A percentile compares a stretch with the other conserved stretches of the same genome.
Evolutionary conservation across 2,797 vertebrate species (phyloP).

Genomic region (Alauda arvensis): DNA sequence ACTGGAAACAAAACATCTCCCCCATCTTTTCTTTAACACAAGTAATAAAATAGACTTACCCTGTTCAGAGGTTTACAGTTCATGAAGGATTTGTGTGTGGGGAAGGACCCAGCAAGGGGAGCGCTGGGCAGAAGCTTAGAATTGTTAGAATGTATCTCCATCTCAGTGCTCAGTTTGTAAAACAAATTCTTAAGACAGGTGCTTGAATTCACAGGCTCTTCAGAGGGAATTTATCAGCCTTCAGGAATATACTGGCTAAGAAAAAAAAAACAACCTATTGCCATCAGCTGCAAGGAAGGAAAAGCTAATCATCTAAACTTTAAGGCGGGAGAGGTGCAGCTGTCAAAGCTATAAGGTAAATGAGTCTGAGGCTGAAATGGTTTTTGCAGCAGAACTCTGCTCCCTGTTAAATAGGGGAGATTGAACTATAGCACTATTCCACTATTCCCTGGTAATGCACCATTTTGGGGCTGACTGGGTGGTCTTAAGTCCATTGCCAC

Average conservation of each 20-base stretch:
- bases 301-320: conserved; percentile 72
- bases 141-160: conserved; percentile 59
- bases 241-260: conserved; percentile 71
- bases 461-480: conserved; percentile 82
- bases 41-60: background rate
- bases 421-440: conserved; percentile 76
- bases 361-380: conserved; percentile 72
- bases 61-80: conserved; percentile 16
- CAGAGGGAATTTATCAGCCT: conserved; percentile 68
- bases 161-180: conserved; percentile 55
- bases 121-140: conserved; percentile 31
- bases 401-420: conserved; percentile 74
- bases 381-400: conserved; percentile 74
- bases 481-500: conserved; percentile 84
- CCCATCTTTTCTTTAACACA: background rate
- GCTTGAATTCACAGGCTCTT: conserved; percentile 73
- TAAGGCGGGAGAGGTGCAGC: conserved; percentile 74
- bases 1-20: background rate
- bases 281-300: conserved; percentile 73
- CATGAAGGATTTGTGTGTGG: background rate
- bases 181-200: conserved; percentile 73
- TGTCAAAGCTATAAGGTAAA: conserved; percentile 81
- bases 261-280: conserved; percentile 28
- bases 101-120: conserved; percentile 2
- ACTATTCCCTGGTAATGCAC: conserved; percentile 75